These are phyloP conservation scores for Dryomyza anilis DNA, from an alignment of 2,888 invertebrate genomes.

Conservation along the genomic window DNA sequence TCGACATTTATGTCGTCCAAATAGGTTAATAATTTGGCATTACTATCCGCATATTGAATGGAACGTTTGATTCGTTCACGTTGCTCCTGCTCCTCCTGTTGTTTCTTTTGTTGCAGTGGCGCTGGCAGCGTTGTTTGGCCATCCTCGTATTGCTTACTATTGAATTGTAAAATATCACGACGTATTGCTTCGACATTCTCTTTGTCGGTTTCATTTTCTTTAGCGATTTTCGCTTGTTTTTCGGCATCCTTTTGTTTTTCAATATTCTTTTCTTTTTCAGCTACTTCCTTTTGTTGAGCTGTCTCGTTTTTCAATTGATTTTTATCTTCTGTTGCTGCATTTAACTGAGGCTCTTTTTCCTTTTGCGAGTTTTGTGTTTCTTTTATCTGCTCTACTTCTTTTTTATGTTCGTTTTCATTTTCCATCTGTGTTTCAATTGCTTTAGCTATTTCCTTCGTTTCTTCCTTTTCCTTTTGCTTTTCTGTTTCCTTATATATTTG, in stretches of 20 bases:
- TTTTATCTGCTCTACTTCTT: no score
- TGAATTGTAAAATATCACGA: conserved; percentile 52
- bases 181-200: conserved; percentile 53
- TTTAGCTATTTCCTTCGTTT: not conserved
- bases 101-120: not conserved
- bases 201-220: conserved; percentile 30
- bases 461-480: not conserved
- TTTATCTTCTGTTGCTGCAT: no score
- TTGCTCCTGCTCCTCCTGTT: not conserved
- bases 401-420: not conserved
- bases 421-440: not conserved
- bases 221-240: not conserved
- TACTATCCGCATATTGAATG: conserved; percentile 28
- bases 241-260: not conserved
- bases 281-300: not conserved
- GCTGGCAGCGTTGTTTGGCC: not conserved
- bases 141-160: conserved; percentile 29
- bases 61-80: conserved; percentile 43
- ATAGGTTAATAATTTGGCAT: conserved; percentile 29
- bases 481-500: not conserved
- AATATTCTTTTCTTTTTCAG: not conserved
- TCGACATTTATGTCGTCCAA: conserved; percentile 45
- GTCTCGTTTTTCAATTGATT: not conserved
- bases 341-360: no score
- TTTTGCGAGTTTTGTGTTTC: not conserved